Evolutionary conservation across 2,797 vertebrate genomes (phyloP).

Genomic region (Poeciliopsis presidionis): DNA sequence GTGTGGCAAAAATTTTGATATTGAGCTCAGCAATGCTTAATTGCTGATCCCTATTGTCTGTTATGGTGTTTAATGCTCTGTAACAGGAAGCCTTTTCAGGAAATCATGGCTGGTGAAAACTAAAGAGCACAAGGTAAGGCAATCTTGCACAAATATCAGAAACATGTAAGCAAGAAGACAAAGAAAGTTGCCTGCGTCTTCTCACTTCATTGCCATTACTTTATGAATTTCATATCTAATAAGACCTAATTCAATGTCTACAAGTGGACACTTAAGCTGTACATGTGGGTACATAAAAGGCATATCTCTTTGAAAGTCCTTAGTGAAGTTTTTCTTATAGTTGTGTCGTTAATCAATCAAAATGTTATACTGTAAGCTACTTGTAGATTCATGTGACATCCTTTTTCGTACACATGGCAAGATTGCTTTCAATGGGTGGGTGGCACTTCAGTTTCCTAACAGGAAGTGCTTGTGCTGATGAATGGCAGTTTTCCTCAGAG

Average conservation of each 20-base stretch:
- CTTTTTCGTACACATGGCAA: conserved; percentile 9
- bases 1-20: background rate
- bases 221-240: background rate
- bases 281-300: background rate
- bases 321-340: background rate
- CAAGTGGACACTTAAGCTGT: background rate
- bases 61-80: background rate
- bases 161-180: background rate
- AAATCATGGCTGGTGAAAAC: background rate
- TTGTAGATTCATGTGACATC: background rate
- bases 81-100: background rate
- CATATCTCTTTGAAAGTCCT: background rate
- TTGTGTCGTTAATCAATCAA: background rate
- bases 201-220: background rate
- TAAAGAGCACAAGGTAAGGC: background rate
- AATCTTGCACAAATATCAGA: background rate
- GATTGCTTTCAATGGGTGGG: conserved; percentile 58
- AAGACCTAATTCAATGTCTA: background rate
- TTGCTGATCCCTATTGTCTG: background rate
- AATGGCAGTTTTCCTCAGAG: conserved; percentile 68
- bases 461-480: conserved; percentile 69
- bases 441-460: conserved; percentile 67
- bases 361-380: background rate
- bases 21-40: background rate
- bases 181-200: background rate